These are phyloP conservation scores for Trogon surrucura DNA, from an alignment of 2,113 vertebrate genomes.

Conservation along the genomic window DNA sequence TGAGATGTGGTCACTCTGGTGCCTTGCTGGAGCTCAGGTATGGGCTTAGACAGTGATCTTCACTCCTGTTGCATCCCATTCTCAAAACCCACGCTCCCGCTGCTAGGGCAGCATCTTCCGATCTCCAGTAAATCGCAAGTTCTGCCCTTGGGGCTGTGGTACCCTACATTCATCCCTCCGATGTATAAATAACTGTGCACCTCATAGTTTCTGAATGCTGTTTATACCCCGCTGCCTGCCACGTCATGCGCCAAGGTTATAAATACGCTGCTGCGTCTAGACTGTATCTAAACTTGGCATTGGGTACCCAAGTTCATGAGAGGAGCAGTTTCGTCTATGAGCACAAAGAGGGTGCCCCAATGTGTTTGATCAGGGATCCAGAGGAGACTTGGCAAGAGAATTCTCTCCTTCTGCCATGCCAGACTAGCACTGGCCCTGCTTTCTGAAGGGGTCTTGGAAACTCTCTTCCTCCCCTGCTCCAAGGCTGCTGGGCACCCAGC, in stretches of 20 bases:
- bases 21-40: background rate
- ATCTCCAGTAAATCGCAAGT: background rate
- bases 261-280: slow-evolving; percentile 68
- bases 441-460: slow-evolving; percentile 18
- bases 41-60: background rate
- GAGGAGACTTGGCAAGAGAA: background rate
- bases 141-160: background rate
- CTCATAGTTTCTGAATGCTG: slow-evolving; percentile 38
- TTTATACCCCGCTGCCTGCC: slow-evolving; percentile 61
- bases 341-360: background rate
- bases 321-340: slow-evolving; percentile 14
- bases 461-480: background rate
- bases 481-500: slow-evolving; percentile 28
- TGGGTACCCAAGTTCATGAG: background rate
- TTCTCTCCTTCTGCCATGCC: background rate
- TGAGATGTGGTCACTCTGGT: background rate
- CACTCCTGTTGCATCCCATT: background rate
- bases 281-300: slow-evolving; percentile 55
- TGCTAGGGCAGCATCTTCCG: background rate
- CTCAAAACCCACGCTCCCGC: background rate
- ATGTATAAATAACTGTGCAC: slow-evolving; percentile 13
- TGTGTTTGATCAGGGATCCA: background rate
- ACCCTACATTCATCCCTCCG: background rate
- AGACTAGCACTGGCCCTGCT: background rate
- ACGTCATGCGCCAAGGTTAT: slow-evolving; percentile 42